Base-by-base conservation (phyloP, 92 coral and sea anemone species). In the Ricordea florida region DNA sequence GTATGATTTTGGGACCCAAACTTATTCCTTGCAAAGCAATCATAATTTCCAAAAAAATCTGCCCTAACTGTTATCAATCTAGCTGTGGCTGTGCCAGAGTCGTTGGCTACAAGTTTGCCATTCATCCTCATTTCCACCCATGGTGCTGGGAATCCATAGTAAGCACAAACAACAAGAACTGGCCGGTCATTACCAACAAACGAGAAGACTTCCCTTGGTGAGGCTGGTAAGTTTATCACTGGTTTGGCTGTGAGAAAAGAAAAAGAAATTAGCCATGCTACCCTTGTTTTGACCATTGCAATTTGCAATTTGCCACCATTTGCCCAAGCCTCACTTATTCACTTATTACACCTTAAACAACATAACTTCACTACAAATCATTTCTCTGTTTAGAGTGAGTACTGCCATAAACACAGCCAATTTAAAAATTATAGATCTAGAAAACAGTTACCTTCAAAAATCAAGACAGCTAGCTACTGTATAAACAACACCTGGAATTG, bases 121-220 rank as follows among this genome's bases (percentile, higher is more conserved):
- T 60, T 62, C 6, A 70, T 56, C 36, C 63, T 67, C 40, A 87
- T 81, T 0, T 44, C 59, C 4, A 87, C 92, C 69, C 72, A 74
- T 13, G 87, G 83, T 27, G 2, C 1, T 11, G 92, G 92, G 45
- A 24, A 81, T 32, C 84, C 66, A 1, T 52, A 69, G 24, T 66
- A 87, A 32, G 69, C 81, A 57, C 92, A 87, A 41, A 58, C 53
- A 29, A 87, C 73, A 33, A 10, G 51, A 11, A 74, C 40, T 26
- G 81, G 76, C 32, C 75, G 37, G 27, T 71, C 43, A 37, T 87
- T 87, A 5, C 92, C 92, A 1, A 87, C 66, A 33, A 58, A 87
- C 1, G 92, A 87, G 47, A n/a, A 87, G 16, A 87, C 67, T 9
- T 10, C 29, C 5, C 7, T 27, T 0, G 88, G 84, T n/a, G 88